Percentiles rank a stretch among this genome's conserved stretches.
Evolutionary conservation across 2,888 invertebrate genomes (phyloP).

Genomic region (Andricus quercusramuli): DNA sequence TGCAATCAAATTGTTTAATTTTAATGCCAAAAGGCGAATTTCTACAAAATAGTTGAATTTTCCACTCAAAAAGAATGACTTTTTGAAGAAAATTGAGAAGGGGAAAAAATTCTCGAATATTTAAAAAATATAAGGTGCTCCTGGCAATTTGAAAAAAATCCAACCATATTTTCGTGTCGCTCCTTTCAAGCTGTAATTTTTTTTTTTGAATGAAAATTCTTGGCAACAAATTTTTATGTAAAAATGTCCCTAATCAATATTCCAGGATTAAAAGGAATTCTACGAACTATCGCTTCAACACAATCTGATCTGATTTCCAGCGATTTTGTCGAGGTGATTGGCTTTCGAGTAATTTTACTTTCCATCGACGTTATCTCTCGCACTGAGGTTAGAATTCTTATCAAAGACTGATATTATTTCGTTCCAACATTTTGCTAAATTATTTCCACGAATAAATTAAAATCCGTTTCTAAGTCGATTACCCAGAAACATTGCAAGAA

Average conservation of each 20-base stretch:
- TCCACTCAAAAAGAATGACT: too few relatives aligned
- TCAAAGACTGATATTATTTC: slow-evolving; percentile 11
- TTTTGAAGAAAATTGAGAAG: too few relatives aligned
- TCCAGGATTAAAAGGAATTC: slow-evolving; percentile 28
- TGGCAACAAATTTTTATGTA: background rate
- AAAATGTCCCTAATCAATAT: slow-evolving; percentile 25
- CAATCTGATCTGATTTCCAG: slow-evolving; percentile 40
- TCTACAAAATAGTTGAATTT: too few relatives aligned
- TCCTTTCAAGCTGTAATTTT: too few relatives aligned
- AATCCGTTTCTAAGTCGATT: background rate
- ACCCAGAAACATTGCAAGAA: too few relatives aligned
- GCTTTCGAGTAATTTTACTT: slow-evolving; percentile 16
- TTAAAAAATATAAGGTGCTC: too few relatives aligned
- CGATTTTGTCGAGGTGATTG: slow-evolving; percentile 24
- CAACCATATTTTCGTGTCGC: too few relatives aligned
- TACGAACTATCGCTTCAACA: background rate
- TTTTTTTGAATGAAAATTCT: too few relatives aligned
- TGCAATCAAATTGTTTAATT: too few relatives aligned
- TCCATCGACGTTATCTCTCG: slow-evolving; percentile 23
- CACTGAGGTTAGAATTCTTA: slow-evolving; percentile 21
- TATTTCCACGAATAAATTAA: background rate
- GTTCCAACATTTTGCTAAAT: background rate
- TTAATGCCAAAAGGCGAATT: too few relatives aligned
- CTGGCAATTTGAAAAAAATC: too few relatives aligned
- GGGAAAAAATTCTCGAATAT: too few relatives aligned